These are phyloP conservation scores for Neodiprion virginianus DNA, from an alignment of 1,140 invertebrate genomes.

Conservation along the genomic window DNA sequence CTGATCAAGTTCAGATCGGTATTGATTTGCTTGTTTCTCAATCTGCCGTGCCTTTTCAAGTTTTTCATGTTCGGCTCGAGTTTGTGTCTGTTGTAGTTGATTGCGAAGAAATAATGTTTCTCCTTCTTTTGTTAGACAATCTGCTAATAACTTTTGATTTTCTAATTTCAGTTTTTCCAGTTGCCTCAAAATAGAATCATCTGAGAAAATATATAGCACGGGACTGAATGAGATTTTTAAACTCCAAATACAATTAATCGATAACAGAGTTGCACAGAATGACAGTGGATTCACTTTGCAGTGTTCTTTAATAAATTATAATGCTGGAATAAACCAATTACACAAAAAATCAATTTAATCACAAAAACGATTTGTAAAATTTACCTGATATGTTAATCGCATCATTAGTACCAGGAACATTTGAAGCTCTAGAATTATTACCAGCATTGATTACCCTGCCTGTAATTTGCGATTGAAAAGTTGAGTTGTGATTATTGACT, in stretches of 20 bases:
- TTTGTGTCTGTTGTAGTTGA: slow-evolving; percentile 41
- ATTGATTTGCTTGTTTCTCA: slow-evolving; percentile 41
- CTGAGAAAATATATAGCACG: slow-evolving; percentile 20
- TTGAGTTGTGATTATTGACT: slow-evolving; percentile 40
- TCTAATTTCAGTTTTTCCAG: slow-evolving; percentile 43
- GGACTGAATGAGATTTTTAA: no score
- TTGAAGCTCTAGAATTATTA: no score
- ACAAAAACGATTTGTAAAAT: not conserved
- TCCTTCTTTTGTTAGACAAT: slow-evolving; percentile 50
- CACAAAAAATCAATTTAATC: no score
- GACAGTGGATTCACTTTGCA: no score
- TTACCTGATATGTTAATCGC: slow-evolving; percentile 33
- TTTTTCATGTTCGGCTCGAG: slow-evolving; percentile 38
- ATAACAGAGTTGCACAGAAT: no score
- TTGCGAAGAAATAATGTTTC: slow-evolving; percentile 47
- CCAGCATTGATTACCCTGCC: not conserved
- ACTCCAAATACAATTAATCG: no score
- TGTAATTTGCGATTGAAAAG: slow-evolving; percentile 31
- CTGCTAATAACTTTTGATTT: slow-evolving; percentile 42
- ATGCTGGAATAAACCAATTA: not conserved
- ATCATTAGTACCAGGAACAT: slow-evolving; percentile 16
- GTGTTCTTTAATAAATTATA: not conserved
- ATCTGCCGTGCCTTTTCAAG: slow-evolving; percentile 39
- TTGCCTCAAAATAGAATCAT: slow-evolving; percentile 27
- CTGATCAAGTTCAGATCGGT: slow-evolving; percentile 35